A percentile compares a stretch with the other conserved stretches of the same genome.
Evolutionary conservation across 2,888 invertebrate genomes (phyloP).

Genomic region (Gryllus longicercus): DNA sequence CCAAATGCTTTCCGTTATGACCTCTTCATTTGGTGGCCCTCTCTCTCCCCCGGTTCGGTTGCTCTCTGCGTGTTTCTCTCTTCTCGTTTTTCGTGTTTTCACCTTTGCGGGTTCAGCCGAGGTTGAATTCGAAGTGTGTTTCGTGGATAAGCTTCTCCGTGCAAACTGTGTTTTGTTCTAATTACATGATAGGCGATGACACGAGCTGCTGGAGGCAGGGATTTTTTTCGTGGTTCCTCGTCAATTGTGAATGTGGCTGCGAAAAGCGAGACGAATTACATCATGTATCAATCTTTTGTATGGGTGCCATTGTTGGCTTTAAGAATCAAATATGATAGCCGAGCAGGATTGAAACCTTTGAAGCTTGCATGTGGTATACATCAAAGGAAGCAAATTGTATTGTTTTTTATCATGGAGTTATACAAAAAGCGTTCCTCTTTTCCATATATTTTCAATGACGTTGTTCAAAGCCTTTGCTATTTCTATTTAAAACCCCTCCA

Average conservation of each 20-base stretch:
- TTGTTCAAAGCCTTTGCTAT: not conserved
- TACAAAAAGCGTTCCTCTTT: not conserved
- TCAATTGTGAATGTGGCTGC: too few species aligned
- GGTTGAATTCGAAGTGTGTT: too few species aligned
- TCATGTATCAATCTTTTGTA: not conserved
- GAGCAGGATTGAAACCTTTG: not conserved
- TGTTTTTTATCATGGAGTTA: not conserved
- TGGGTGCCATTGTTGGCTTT: not conserved
- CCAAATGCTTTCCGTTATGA: not conserved
- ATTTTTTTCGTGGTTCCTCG: too few species aligned
- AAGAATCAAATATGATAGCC: conserved; percentile 6
- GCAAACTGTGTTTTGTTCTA: too few species aligned
- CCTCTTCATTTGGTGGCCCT: not conserved
- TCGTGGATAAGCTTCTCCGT: too few species aligned
- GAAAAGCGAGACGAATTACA: too few species aligned
- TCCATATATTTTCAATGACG: not conserved
- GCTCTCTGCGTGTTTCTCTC: not conserved
- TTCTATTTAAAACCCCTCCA: not conserved
- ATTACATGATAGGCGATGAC: too few species aligned
- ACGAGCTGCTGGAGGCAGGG: too few species aligned
- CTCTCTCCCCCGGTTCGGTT: not conserved
- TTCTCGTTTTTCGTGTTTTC: not conserved
- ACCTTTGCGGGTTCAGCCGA: too few species aligned
- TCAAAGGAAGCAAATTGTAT: not conserved
- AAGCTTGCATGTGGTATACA: not conserved